Conservation (phyloP, 2,113 vertebrate species). For the Plecturocebus donacophilus region DNA sequence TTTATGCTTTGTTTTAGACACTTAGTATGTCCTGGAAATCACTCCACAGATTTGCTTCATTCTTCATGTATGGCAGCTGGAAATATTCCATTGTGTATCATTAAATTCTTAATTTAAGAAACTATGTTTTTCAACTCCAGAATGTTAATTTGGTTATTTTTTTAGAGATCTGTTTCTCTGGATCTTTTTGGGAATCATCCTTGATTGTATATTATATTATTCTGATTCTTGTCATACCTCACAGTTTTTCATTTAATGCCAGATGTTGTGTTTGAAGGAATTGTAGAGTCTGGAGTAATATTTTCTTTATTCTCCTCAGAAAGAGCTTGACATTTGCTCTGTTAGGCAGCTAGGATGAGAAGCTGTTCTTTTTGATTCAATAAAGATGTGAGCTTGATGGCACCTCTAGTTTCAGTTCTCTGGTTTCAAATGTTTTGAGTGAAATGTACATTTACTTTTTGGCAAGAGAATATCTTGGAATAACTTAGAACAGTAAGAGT, state of each 20-base stretch:
- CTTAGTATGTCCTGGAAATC: background rate
- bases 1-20: background rate
- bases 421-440: background rate
- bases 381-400: background rate
- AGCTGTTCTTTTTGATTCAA: background rate
- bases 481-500: background rate
- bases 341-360: background rate
- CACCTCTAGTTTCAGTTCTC: background rate
- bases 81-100: background rate
- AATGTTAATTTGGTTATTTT: background rate
- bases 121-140: background rate
- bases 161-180: background rate
- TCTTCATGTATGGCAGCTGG: background rate
- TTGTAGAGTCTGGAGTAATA: background rate
- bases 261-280: conserved; percentile 19
- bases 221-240: background rate
- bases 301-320: background rate
- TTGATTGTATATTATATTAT: background rate
- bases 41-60: background rate
- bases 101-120: conserved; percentile 29
- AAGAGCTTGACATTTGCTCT: background rate
- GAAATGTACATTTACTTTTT: background rate
- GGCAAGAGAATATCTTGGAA: background rate
- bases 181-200: background rate
- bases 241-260: background rate